These are phyloP conservation scores for Hydractinia echinata DNA, from an alignment of 30 jellyfish, hydroid and myxozoan species.

Conservation along the genomic window DNA sequence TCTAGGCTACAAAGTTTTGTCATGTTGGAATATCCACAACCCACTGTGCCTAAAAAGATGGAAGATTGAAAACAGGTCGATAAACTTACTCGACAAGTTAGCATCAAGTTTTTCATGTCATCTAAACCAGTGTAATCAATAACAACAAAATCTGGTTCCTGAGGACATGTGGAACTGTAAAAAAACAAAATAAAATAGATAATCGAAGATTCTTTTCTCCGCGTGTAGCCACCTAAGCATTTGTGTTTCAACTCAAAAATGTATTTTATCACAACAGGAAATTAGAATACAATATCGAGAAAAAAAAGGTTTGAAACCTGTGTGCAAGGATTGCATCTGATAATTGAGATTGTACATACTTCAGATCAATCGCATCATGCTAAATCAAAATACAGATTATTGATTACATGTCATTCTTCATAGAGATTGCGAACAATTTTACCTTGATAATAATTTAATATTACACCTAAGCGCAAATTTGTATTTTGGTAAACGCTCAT, in stretches of 20 bases:
- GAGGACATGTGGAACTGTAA: constrained; percentile 33
- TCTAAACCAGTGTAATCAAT: constrained; percentile 35
- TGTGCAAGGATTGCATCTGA: not conserved
- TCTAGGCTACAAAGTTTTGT: too few species aligned
- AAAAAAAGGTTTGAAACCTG: not conserved
- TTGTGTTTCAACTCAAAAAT: not conserved
- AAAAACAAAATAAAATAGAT: not conserved
- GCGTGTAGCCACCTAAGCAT: too few species aligned
- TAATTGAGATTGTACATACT: not conserved
- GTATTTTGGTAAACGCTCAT: too few species aligned
- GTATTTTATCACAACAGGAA: not conserved
- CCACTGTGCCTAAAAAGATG: too few species aligned
- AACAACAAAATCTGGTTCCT: constrained; percentile 52
- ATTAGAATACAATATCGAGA: not conserved
- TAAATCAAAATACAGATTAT: not conserved
- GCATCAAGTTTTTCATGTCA: constrained; percentile 45
- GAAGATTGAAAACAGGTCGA: too few species aligned
- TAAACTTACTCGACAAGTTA: constrained; percentile 46
- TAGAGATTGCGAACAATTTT: too few species aligned
- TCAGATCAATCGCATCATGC: constrained; percentile 3
- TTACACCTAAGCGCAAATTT: too few species aligned
- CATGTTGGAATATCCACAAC: too few species aligned
- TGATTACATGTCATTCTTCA: not conserved
- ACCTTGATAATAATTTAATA: too few species aligned
- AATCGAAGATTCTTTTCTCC: not conserved